Conservation (phyloP, 1,140 invertebrate species). For the Polyergus mexicanus region DNA sequence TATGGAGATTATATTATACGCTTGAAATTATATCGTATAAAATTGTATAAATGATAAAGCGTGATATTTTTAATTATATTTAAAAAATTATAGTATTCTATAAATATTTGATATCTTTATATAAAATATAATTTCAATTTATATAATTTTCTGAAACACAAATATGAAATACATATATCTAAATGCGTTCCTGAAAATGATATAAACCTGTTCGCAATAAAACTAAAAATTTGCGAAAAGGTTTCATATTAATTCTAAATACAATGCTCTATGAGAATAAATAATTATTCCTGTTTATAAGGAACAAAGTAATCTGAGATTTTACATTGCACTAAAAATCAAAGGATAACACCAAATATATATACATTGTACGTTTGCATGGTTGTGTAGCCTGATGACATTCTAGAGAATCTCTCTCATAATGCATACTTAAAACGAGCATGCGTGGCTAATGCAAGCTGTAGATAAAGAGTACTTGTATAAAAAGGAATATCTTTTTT, state of each 20-base stretch:
- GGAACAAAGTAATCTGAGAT: constrained; percentile 50
- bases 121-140: not conserved
- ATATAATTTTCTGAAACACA: not conserved
- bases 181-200: not conserved
- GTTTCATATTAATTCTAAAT: constrained; percentile 12
- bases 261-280: constrained; percentile 16
- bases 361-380: constrained; percentile 68
- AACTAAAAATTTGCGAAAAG: not conserved
- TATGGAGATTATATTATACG: not conserved
- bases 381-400: constrained; percentile 51
- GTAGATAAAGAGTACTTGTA: constrained; percentile 71
- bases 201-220: not conserved
- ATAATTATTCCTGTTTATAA: constrained; percentile 36
- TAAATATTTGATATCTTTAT: not conserved
- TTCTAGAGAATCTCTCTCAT: constrained; percentile 63
- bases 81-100: not conserved
- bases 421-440: constrained; percentile 64
- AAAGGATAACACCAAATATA: constrained; percentile 78
- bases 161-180: not conserved
- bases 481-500: constrained; percentile 62
- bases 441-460: constrained; percentile 64
- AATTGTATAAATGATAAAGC: not conserved
- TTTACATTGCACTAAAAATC: constrained; percentile 73
- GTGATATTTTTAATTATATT: not conserved
- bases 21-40: constrained; percentile 2